These are phyloP conservation scores for Callithrix jacchus DNA, from an alignment of 2,113 vertebrate species.

Conservation along the genomic window DNA sequence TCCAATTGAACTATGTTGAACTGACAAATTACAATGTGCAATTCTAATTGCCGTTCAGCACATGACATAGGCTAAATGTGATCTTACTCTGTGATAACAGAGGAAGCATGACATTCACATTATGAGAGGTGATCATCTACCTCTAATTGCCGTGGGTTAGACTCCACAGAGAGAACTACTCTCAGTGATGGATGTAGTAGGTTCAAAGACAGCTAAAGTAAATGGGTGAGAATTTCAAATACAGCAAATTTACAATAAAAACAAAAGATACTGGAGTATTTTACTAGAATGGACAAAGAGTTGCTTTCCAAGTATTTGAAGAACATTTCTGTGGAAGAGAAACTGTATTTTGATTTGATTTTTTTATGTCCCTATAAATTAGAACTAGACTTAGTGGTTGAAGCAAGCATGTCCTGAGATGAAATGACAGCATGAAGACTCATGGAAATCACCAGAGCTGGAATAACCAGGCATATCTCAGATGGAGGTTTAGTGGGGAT, in stretches of 20 bases:
- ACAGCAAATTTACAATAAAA: not conserved
- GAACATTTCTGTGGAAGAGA: not conserved
- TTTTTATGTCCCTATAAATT: not conserved
- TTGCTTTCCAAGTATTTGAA: not conserved
- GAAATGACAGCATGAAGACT: not conserved
- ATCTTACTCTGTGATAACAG: not conserved
- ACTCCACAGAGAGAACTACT: not conserved
- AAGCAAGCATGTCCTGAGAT: not conserved
- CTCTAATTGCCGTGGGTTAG: not conserved
- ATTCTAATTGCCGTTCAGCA: no score
- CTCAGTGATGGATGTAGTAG: not conserved
- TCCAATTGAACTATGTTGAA: no score
- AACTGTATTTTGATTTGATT: not conserved
- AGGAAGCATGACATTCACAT: not conserved
- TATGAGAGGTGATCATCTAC: not conserved
- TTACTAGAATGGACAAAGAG: not conserved
- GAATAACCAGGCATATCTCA: not conserved
- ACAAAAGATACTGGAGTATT: not conserved
- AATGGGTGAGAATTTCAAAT: not conserved
- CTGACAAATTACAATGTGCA: no score
- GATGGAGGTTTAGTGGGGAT: not conserved
- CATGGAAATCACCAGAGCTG: not conserved
- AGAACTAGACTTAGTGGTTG: not conserved
- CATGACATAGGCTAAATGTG: not conserved
- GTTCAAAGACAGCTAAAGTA: not conserved